Percentiles rank a stretch among this genome's conserved stretches.
These are phyloP conservation scores for Bathybates hornii DNA, from an alignment of 2,113 vertebrate species.

Conservation along the genomic window DNA sequence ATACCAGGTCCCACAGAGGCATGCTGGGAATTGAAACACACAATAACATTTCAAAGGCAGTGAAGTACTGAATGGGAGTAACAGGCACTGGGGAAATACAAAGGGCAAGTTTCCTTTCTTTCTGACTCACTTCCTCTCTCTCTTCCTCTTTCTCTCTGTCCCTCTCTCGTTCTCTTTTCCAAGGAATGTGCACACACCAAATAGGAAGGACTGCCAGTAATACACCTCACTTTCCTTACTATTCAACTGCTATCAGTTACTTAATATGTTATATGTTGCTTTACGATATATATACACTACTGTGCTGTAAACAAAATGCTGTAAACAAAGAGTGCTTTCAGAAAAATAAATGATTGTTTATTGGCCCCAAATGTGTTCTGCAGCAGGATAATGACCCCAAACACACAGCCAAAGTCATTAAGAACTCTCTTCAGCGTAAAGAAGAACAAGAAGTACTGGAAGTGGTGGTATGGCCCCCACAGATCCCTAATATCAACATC, in stretches of 20 bases:
- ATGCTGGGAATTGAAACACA: slow-evolving; percentile 46
- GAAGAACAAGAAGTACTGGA: background rate
- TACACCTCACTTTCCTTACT: background rate
- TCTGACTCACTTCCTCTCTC: slow-evolving; percentile 50
- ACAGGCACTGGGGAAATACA: slow-evolving; percentile 25
- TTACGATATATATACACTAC: background rate
- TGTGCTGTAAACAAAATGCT: background rate
- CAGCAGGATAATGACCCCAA: background rate
- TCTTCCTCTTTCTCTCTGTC: background rate
- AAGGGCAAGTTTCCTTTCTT: slow-evolving; percentile 63
- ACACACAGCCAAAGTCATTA: background rate
- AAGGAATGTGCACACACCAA: background rate
- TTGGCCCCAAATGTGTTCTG: background rate
- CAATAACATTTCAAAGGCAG: slow-evolving; percentile 55
- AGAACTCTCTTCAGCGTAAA: background rate
- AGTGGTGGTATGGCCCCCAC: background rate
- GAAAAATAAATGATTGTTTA: background rate
- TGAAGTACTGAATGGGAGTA: background rate
- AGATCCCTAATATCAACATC: background rate
- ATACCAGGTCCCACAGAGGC: slow-evolving; percentile 18
- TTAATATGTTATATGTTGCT: background rate
- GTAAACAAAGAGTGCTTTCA: background rate
- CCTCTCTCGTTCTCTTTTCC: background rate
- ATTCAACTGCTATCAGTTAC: background rate
- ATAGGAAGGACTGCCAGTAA: background rate